These are phyloP conservation scores for Andrena fulva DNA, from an alignment of 2,888 invertebrate species.

Conservation along the genomic window DNA sequence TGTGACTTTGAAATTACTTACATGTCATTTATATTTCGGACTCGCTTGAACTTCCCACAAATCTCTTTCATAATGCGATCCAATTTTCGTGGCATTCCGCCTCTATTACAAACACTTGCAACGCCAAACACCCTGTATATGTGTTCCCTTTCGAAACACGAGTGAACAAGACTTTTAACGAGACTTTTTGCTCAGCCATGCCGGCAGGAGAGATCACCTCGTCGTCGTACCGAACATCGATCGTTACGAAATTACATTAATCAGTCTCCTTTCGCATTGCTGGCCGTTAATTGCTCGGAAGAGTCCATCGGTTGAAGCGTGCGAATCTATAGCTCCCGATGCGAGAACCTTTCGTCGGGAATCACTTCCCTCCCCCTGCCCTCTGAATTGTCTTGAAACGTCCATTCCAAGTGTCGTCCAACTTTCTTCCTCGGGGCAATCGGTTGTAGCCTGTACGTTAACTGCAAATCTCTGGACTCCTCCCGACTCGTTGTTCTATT, in stretches of 20 bases:
- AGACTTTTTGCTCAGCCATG: slow-evolving; percentile 44
- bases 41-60: no score
- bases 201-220: slow-evolving; percentile 24
- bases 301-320: slow-evolving; percentile 41
- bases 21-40: not conserved
- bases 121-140: slow-evolving; percentile 12
- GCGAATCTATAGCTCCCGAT: slow-evolving; percentile 41
- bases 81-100: no score
- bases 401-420: not conserved
- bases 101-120: no score
- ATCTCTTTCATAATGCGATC: not conserved
- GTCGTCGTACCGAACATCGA: slow-evolving; percentile 34
- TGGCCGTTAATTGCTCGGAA: slow-evolving; percentile 55
- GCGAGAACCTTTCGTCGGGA: slow-evolving; percentile 48
- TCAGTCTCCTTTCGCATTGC: slow-evolving; percentile 52
- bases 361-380: slow-evolving; percentile 31
- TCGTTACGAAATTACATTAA: slow-evolving; percentile 63
- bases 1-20: not conserved
- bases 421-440: not conserved
- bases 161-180: slow-evolving; percentile 29
- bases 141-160: slow-evolving; percentile 46
- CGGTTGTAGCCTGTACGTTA: not conserved
- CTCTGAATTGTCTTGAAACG: not conserved
- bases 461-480: no score
- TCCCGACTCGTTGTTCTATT: no score